phyloP scores from a whole-genome alignment of 1,140 invertebrate species.

The Lordiphosa collinella region DNA sequence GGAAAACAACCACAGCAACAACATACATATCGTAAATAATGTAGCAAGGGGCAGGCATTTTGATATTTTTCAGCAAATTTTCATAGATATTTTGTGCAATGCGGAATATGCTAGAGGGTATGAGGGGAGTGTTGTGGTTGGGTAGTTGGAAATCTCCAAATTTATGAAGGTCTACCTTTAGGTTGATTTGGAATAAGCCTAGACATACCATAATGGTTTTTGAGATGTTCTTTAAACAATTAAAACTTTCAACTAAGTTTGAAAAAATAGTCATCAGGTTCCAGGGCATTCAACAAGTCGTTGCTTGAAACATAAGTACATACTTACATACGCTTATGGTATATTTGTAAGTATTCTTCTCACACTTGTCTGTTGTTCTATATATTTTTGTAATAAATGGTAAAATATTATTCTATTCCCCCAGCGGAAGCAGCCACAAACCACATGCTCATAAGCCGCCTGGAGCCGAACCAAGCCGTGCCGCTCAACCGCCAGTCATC shows the following conservation, averaged over 20 bases:
- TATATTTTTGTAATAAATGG: conserved; percentile 35
- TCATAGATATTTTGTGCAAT: conserved; percentile 40
- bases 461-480: no score
- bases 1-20: conserved; percentile 21
- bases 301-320: not conserved
- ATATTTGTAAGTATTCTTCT: not conserved
- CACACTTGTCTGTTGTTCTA: conserved; percentile 12
- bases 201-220: no score
- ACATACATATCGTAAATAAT: conserved; percentile 10
- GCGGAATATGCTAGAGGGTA: conserved; percentile 2
- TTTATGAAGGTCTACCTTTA: not conserved
- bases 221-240: no score
- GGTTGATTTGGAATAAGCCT: not conserved
- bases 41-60: conserved; percentile 17
- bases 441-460: no score
- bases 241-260: no score
- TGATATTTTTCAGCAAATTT: conserved; percentile 53
- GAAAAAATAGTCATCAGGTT: no score
- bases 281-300: not conserved
- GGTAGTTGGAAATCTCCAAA: no score
- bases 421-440: not conserved
- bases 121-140: conserved; percentile 1
- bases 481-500: no score
- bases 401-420: conserved; percentile 30
- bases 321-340: no score